These are phyloP conservation scores for Acrocyrtus sp. DNA, from an alignment of 2,888 invertebrate genomes.

Conservation along the genomic window DNA sequence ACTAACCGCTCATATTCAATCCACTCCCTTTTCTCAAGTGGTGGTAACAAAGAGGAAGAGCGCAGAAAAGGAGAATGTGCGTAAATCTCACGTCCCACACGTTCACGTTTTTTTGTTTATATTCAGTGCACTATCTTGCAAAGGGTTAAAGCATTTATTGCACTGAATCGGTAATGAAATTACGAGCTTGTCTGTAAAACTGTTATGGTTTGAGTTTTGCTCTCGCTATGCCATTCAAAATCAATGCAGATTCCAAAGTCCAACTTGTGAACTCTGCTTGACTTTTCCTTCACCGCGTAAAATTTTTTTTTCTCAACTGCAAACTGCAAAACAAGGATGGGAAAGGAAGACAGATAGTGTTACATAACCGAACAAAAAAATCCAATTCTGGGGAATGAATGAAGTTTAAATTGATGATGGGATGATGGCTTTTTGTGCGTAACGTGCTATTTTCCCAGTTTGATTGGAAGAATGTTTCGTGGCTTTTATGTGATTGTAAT, in stretches of 20 bases:
- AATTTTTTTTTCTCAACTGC: not conserved
- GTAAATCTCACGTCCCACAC: not conserved
- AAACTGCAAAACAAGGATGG: not conserved
- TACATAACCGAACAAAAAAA: slow-evolving; percentile 1
- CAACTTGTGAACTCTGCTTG: slow-evolving; percentile 21
- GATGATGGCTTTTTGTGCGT: too few relatives aligned
- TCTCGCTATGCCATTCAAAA: not conserved
- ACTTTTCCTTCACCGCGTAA: not conserved
- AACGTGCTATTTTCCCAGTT: slow-evolving; percentile 31
- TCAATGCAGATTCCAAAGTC: slow-evolving; percentile 33
- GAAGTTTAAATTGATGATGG: too few relatives aligned
- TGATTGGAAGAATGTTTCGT: not conserved
- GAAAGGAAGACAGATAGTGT: not conserved
- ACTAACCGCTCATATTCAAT: too few relatives aligned
- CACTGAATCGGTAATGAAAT: not conserved
- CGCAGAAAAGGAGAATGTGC: not conserved
- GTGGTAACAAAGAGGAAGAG: too few relatives aligned
- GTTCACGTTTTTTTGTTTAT: not conserved
- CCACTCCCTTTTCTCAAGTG: too few relatives aligned
- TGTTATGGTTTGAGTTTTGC: not conserved
- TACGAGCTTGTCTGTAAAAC: not conserved
- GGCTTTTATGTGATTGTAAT: not conserved
- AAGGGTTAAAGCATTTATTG: not conserved
- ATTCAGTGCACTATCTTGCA: slow-evolving; percentile 2
- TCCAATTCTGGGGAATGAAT: too few relatives aligned